Evolutionary conservation across 2,113 vertebrate species (phyloP).

Genomic region (Scortum barcoo): DNA sequence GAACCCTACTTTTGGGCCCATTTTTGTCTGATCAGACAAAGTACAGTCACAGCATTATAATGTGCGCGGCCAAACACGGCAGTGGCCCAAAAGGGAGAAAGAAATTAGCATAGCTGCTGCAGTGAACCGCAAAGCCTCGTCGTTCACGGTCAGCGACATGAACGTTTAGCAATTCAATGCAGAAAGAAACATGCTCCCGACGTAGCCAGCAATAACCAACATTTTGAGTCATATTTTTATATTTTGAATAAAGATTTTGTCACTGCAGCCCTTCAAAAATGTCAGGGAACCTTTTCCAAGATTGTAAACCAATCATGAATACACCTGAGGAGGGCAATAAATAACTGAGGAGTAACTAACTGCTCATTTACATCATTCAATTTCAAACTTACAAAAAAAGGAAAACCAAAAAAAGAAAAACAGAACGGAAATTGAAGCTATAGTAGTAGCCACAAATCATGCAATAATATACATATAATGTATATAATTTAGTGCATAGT

Average conservation of each 20-base stretch:
- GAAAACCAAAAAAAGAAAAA: not conserved
- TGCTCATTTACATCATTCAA: not conserved
- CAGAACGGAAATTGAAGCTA: not conserved
- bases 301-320: slow-evolving; percentile 1
- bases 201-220: not conserved
- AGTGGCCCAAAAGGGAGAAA: slow-evolving; percentile 13
- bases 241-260: not conserved
- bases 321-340: not conserved
- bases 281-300: not conserved
- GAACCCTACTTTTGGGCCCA: slow-evolving; percentile 1
- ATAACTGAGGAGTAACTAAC: not conserved
- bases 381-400: not conserved
- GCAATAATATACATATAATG: not conserved
- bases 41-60: slow-evolving; percentile 32
- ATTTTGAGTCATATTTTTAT: not conserved
- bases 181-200: not conserved
- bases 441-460: not conserved
- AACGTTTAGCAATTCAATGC: slow-evolving; percentile 11
- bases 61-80: slow-evolving; percentile 7
- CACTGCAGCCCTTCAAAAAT: not conserved
- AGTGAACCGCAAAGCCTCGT: slow-evolving; percentile 8
- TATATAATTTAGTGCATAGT: not conserved
- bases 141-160: not conserved
- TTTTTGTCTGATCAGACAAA: slow-evolving; percentile 38
- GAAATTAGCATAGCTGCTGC: slow-evolving; percentile 25